Percentiles rank a stretch among this genome's conserved stretches.
phyloP scores from a whole-genome alignment of 1,140 invertebrate genomes.

The Musca vetustissima region DNA sequence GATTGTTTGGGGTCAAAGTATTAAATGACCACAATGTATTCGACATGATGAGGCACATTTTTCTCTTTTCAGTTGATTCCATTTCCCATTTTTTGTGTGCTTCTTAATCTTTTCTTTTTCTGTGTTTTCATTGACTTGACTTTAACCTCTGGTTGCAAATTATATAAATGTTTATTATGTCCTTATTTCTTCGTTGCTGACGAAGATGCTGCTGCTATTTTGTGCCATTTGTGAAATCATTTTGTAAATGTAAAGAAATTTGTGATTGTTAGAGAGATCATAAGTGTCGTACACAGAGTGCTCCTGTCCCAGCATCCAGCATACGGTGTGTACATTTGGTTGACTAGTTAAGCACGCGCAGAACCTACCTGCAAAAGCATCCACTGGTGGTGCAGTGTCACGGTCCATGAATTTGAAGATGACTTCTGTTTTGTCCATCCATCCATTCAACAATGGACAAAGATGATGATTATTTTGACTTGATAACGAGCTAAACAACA shows the following conservation, averaged over 20 bases:
- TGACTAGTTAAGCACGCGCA: neutral
- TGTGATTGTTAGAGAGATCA: slow-evolving; percentile 12
- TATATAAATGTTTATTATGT: slow-evolving; percentile 22
- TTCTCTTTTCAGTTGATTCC: too few species aligned
- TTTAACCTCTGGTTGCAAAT: slow-evolving; percentile 8
- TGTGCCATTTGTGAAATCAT: neutral
- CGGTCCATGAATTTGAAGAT: slow-evolving; percentile 26
- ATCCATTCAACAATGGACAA: slow-evolving; percentile 6
- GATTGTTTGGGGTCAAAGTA: neutral
- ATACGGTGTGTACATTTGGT: neutral
- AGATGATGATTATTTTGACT: slow-evolving; percentile 51
- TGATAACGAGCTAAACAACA: slow-evolving; percentile 55
- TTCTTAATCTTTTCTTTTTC: neutral
- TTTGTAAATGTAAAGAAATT: slow-evolving; percentile 4
- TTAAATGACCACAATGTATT: neutral
- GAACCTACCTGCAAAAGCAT: neutral
- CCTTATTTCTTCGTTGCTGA: slow-evolving; percentile 25
- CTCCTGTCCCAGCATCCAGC: too few species aligned
- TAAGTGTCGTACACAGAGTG: neutral
- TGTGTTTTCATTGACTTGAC: neutral
- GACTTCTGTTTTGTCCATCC: slow-evolving; percentile 8
- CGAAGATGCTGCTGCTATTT: slow-evolving; percentile 30
- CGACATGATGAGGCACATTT: slow-evolving; percentile 6
- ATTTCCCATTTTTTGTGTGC: too few species aligned
- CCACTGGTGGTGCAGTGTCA: neutral